Percentiles rank a stretch among this genome's conserved stretches.
These are phyloP conservation scores for Empidonax alnorum DNA, from an alignment of 2,113 vertebrate species.

Conservation along the genomic window DNA sequence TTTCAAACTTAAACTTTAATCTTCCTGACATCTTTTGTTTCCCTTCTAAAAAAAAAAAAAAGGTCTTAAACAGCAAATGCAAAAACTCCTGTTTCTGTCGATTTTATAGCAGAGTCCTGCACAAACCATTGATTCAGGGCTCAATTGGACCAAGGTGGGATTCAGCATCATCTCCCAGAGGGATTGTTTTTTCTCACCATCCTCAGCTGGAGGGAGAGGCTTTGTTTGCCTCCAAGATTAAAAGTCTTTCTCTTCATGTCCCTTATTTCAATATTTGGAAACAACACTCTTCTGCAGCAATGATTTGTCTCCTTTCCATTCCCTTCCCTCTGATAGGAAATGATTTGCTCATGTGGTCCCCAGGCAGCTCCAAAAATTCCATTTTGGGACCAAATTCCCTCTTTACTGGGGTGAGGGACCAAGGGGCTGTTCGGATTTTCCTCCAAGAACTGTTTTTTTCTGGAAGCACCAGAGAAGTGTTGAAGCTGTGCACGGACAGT, in stretches of 20 bases:
- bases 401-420: not conserved
- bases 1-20: not conserved
- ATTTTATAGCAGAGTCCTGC: not conserved
- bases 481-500: not conserved
- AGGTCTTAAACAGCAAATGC: not conserved
- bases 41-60: not conserved
- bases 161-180: not conserved
- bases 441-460: not conserved
- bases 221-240: not conserved
- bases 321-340: not conserved
- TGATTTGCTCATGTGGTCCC: accelerated
- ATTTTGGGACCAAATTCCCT: not conserved
- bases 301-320: not conserved
- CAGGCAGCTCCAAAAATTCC: not conserved
- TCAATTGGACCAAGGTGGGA: not conserved
- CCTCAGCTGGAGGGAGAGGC: not conserved
- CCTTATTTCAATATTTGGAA: not conserved
- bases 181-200: not conserved
- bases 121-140: not conserved
- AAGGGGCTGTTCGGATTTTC: not conserved
- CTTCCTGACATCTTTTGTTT: not conserved
- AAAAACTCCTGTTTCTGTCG: not conserved
- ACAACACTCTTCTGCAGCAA: not conserved
- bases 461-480: not conserved
- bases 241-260: not conserved